phyloP scores from a whole-genome alignment of 2,888 invertebrate genomes.

The Parasteatoda lunata region DNA sequence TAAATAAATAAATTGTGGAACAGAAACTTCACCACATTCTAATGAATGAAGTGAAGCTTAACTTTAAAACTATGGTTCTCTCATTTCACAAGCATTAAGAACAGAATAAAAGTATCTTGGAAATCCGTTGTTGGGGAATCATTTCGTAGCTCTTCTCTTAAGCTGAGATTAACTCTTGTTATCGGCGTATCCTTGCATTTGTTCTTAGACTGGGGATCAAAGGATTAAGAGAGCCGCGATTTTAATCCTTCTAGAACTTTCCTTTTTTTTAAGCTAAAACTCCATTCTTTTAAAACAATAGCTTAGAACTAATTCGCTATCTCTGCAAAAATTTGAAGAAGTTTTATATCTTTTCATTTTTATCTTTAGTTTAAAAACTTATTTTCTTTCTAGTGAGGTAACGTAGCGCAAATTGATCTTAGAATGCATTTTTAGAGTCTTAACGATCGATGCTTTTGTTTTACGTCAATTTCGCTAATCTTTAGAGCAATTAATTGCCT shows the following conservation, averaged over 20 bases:
- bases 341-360: neutral
- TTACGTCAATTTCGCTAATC: too few species aligned
- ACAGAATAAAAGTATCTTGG: neutral
- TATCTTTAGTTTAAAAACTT: neutral
- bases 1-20: too few species aligned
- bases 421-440: too few species aligned
- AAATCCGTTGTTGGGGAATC: neutral
- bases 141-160: neutral
- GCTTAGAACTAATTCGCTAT: neutral
- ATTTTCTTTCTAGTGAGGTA: neutral
- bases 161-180: neutral
- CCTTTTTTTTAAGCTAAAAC: neutral
- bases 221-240: neutral
- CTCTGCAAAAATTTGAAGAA: neutral
- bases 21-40: neutral
- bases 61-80: neutral
- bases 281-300: neutral
- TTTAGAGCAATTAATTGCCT: too few species aligned
- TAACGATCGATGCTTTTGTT: too few species aligned
- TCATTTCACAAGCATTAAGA: neutral
- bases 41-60: constrained; percentile 2
- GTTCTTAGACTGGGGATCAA: neutral
- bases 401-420: neutral
- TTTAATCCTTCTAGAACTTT: neutral
- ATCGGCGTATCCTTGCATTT: neutral